Evolutionary conservation across 2,797 vertebrate genomes (phyloP), one percentile per base, ranked within the genome.

Genomic region (Galagoides demidoff): DNA sequence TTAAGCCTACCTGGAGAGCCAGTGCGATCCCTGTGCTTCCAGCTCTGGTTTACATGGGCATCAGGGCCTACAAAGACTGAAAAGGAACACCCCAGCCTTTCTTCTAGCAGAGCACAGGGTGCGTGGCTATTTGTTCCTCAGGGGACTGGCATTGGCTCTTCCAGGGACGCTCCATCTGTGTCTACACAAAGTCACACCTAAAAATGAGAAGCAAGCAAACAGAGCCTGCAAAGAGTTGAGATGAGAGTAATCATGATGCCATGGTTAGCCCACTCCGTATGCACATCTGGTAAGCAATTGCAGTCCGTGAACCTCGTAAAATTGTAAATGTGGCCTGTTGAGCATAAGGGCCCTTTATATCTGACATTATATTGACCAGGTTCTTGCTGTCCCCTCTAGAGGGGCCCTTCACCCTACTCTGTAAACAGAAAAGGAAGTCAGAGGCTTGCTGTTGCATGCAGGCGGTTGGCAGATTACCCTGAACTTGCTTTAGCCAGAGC

Each of bases 401-500:
- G 97, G 98, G 97, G 96, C 96, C 98, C 97, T 98, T 98, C 96
- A 97, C 97, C 90, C 90, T 97, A 95, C 95, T 98, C 98, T 98
- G 97, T 98, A 99, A 98, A 98, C 98, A 99, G 97, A 98, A 95
- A 97, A 97, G 90, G 87, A 97, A 98, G 97, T 98, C 96, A 98
- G 98, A 98, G 97, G 96, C 93, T 89, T 45, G 91, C 92, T 98
- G 96, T 98, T 97, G 98, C 98, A 95, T 86, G 97, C 96, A 98
- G 96, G 98, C 92, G 96, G 97, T 97, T 98, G 98, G 98, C 98
- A 98, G 98, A 98, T 98, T 97, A 98, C 98, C 98, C 97, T 98
- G 98, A 98, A 98, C 98, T 98, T 98, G 98, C 98, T 98, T 98
- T 93, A 98, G 97, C 97, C 97, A 82, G 98, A 98, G 97, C 99